These are phyloP conservation scores for Pipistrellus pipistrellus DNA, from an alignment of 2,797 vertebrate genomes.

Conservation along the genomic window DNA sequence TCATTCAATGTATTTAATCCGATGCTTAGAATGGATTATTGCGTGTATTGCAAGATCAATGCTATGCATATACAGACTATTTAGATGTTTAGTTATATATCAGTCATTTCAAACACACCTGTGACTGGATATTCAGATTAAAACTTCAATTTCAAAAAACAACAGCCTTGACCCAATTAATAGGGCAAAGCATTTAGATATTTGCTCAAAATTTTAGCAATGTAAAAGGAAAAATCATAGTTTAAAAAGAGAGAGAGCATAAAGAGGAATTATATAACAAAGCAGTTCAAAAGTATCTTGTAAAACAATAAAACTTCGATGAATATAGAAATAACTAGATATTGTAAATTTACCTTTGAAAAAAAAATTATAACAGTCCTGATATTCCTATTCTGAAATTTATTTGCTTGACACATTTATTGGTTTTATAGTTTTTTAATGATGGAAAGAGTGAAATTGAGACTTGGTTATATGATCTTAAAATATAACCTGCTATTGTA, in stretches of 20 bases:
- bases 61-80: not conserved
- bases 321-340: not conserved
- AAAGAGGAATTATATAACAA: not conserved
- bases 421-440: slow-evolving; percentile 43
- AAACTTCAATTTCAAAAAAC: not conserved
- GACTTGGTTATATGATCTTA: slow-evolving; percentile 9
- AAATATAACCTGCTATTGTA: not conserved
- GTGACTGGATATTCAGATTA: not conserved
- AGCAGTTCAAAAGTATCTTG: not conserved
- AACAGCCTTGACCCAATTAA: not conserved
- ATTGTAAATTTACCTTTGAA: not conserved
- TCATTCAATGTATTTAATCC: not conserved
- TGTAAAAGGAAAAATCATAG: not conserved
- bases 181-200: not conserved
- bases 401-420: slow-evolving; percentile 27
- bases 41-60: not conserved
- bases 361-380: not conserved
- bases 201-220: not conserved
- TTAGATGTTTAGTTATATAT: not conserved
- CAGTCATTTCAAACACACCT: not conserved
- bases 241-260: not conserved
- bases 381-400: slow-evolving; percentile 34
- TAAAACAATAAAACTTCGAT: not conserved
- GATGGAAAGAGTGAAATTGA: not conserved
- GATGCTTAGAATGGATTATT: not conserved